Percentiles rank a stretch among this genome's conserved stretches.
Conservation (phyloP, 2,797 vertebrate species). For the Betta splendens region DNA sequence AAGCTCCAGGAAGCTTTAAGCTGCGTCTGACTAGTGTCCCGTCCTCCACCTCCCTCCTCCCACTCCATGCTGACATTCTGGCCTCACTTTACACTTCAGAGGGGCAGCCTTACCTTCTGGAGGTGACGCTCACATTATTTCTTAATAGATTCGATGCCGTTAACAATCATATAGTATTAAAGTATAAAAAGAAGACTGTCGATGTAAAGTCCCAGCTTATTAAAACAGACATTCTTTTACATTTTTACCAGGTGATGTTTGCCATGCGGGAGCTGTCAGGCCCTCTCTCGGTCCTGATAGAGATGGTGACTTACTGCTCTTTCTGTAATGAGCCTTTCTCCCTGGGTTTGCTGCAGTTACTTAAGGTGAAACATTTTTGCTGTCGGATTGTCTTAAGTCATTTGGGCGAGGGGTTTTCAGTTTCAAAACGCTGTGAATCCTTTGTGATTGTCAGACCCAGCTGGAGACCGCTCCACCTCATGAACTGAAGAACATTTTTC, state of each 20-base stretch:
- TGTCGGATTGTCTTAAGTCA: background rate
- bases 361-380: constrained; percentile 86
- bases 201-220: background rate
- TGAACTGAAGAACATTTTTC: constrained; percentile 96
- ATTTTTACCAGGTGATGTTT: constrained; percentile 90
- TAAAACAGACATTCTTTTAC: background rate
- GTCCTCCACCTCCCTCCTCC: constrained; percentile 81
- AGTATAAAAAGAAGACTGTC: background rate
- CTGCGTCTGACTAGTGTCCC: constrained; percentile 77
- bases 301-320: constrained; percentile 94
- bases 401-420: background rate
- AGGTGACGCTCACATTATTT: constrained; percentile 82
- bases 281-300: constrained; percentile 88
- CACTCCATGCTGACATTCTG: constrained; percentile 90
- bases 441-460: constrained; percentile 84
- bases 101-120: constrained; percentile 92
- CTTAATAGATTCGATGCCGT: no score
- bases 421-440: background rate
- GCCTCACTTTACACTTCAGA: constrained; percentile 92
- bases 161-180: no score
- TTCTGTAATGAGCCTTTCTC: constrained; percentile 97
- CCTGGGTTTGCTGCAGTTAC: constrained; percentile 89
- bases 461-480: constrained; percentile 96
- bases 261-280: constrained; percentile 94
- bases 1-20: constrained; percentile 88